Base-by-base conservation (phyloP, 2,113 vertebrate species). In the Pomatorhinus ruficollis region DNA sequence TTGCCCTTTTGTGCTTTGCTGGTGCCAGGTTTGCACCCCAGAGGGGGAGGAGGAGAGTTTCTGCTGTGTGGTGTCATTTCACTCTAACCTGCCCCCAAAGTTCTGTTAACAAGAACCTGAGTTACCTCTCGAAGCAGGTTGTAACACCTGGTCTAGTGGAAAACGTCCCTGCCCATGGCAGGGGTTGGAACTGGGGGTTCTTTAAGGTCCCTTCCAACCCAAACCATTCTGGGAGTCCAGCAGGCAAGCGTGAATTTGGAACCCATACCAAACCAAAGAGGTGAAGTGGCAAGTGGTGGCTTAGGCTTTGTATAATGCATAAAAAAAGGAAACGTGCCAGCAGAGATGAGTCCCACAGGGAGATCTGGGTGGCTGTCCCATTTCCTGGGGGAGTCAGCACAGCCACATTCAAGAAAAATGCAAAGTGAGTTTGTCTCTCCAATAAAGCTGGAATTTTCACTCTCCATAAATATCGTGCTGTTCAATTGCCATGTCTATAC, bases 141-240 rank as follows among this genome's bases (percentile, higher is more conserved):
- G 6, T 31, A 8, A 37, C 63, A 1, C 25, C 35, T 69, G 35
- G 2, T 11, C 31, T 9, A 6, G 14, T 53, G 63, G 21, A 31
- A 61, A 15, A 31, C 35, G 10, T 69, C 52, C 44, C 68, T 74
- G 25, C 15, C 17, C 59, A 10, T 31, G 31, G 14, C 59, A 56
- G 18, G 10, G 12, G 3, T 0, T 54, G 30, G 79, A 61, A 27
- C 7, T 22, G 3, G 14, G 7, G 35, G 47, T 1, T 47, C 14
- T 69, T 54, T 63, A 33, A 37, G 30, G 35, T 33, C 25, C 12
- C 10, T 28, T 83, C 70, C 47, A 42, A 16, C 54, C 21, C 47
- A 75, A 52, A 27, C 19, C 16, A 15, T 23, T 42, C 22, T 69
- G 21, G 49, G 47, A 69, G 35, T 56, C 40, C 31, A 31, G 19